Percentiles rank a stretch among this genome's conserved stretches.
These are phyloP conservation scores for Pygoscelis adeliae DNA, from an alignment of 2,113 vertebrate genomes.

Conservation along the genomic window DNA sequence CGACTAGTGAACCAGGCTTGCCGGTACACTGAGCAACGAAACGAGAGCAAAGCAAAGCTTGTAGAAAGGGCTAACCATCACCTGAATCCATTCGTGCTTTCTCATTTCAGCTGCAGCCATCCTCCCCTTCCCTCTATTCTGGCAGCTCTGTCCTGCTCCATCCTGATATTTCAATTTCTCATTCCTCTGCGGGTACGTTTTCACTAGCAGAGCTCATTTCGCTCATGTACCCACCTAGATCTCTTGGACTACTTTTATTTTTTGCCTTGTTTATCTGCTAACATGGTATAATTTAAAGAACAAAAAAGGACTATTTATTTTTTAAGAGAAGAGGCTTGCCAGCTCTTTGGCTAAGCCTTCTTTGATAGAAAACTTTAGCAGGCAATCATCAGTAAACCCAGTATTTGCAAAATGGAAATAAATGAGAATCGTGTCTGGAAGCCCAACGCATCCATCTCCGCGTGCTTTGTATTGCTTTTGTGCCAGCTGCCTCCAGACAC, in stretches of 20 bases:
- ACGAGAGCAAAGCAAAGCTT: background rate
- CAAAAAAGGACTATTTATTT: background rate
- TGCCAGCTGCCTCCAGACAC: background rate
- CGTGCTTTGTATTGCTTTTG: background rate
- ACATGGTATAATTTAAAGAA: background rate
- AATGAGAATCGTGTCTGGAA: background rate
- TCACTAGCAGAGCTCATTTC: background rate
- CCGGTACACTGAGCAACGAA: rapidly evolving
- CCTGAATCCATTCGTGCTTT: background rate
- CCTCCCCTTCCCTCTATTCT: background rate
- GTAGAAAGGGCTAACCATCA: background rate
- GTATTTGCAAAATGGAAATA: conserved; percentile 35
- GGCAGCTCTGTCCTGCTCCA: background rate
- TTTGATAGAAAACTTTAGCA: background rate
- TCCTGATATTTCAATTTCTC: background rate
- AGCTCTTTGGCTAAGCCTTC: background rate
- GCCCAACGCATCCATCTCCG: background rate
- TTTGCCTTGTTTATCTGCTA: background rate
- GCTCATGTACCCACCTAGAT: background rate
- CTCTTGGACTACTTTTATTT: background rate
- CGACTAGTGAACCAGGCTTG: background rate
- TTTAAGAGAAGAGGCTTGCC: background rate
- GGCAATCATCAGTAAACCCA: background rate
- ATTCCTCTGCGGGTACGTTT: background rate
- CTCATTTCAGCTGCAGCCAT: background rate